Conservation (phyloP, 2,888 invertebrate species). For the Caenorhabditis wallacei region DNA sequence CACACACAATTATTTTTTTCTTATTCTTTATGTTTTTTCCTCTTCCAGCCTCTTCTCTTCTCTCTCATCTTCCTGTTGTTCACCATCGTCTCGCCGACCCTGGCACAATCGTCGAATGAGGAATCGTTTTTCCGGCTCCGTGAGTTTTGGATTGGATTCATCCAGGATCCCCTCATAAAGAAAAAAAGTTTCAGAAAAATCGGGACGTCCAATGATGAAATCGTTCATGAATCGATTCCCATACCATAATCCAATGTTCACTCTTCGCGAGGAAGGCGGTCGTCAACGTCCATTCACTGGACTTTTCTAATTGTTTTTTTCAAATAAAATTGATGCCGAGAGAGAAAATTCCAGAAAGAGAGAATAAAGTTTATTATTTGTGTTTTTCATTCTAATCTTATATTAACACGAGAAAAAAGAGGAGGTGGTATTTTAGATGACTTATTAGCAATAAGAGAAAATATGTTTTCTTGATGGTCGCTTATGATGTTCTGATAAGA, state of each 20-base stretch:
- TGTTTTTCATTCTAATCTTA: not conserved
- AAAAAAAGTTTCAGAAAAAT: slow-evolving; percentile 55
- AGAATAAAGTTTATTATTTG: slow-evolving; percentile 41
- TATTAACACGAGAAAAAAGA: slow-evolving; percentile 27
- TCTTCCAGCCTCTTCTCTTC: slow-evolving; percentile 40
- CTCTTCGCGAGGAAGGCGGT: slow-evolving; percentile 54
- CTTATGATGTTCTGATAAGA: not conserved
- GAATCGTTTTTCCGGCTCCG: slow-evolving; percentile 66
- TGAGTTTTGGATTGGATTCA: slow-evolving; percentile 42
- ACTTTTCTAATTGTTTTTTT: slow-evolving; percentile 17
- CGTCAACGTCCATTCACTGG: slow-evolving; percentile 56
- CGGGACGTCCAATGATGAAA: slow-evolving; percentile 56
- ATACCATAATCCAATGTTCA: slow-evolving; percentile 65
- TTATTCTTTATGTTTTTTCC: slow-evolving; percentile 1
- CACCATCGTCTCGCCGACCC: slow-evolving; percentile 22
- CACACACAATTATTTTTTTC: slow-evolving; percentile 22
- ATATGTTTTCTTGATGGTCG: slow-evolving; percentile 1
- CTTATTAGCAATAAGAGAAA: not conserved
- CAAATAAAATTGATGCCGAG: not conserved
- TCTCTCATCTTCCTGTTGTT: slow-evolving; percentile 61
- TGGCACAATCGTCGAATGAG: slow-evolving; percentile 26
- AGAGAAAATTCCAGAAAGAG: slow-evolving; percentile 9
- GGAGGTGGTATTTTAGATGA: slow-evolving; percentile 27
- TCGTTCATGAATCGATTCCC: slow-evolving; percentile 65
- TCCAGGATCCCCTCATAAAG: not conserved